Evolutionary conservation across 1,140 invertebrate genomes (phyloP).

Genomic region (Notospermus geniculatus): DNA sequence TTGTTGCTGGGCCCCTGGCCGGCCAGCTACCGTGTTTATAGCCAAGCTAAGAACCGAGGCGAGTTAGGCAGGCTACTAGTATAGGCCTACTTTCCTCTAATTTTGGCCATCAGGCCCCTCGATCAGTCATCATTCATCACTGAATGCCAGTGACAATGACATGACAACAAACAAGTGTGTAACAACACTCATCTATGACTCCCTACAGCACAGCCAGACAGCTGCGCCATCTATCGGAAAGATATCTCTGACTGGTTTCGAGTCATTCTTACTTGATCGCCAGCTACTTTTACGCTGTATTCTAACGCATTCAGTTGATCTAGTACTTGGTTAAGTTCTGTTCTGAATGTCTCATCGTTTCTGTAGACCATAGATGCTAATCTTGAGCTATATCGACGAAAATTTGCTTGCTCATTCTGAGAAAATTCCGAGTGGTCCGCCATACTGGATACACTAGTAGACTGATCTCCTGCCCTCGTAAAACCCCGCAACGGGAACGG

Average conservation of each 20-base stretch:
- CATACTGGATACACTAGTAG: too few species aligned
- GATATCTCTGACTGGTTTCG: background rate
- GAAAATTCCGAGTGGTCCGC: too few species aligned
- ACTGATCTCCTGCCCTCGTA: too few species aligned
- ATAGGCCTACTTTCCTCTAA: too few species aligned
- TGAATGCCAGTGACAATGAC: constrained; percentile 1
- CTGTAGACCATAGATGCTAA: constrained; percentile 15
- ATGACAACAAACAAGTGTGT: constrained; percentile 10
- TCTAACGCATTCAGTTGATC: constrained; percentile 47
- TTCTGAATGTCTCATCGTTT: constrained; percentile 35
- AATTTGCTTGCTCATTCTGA: background rate
- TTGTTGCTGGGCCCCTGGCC: too few species aligned
- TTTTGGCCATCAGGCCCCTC: too few species aligned
- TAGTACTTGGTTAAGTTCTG: constrained; percentile 39
- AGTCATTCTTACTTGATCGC: constrained; percentile 22
- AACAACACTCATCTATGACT: background rate
- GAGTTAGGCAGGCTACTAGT: too few species aligned
- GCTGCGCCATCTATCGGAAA: too few species aligned
- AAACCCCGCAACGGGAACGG: too few species aligned
- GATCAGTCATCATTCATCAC: too few species aligned
- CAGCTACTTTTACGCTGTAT: constrained; percentile 29
- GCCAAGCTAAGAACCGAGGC: too few species aligned
- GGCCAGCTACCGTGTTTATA: too few species aligned
- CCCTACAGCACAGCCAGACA: background rate
- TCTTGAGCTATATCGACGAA: background rate